Conservation (phyloP, 1,140 invertebrate species). For the Pachypeltis micranthus region DNA sequence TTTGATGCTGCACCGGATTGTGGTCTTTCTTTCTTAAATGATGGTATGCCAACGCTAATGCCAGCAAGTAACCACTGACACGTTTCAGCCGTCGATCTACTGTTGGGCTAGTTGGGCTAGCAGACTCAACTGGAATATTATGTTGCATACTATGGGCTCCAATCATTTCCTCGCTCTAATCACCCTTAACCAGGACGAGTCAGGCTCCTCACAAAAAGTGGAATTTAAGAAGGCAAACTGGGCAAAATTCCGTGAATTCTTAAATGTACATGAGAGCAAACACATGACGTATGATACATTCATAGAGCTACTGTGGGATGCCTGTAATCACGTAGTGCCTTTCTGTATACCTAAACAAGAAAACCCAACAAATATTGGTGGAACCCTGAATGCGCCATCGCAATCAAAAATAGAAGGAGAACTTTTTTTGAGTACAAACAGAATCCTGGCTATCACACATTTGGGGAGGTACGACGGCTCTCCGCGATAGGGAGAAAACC, state of each 20-base stretch:
- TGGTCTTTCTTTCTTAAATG: neutral
- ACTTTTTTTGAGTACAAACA: neutral
- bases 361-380: neutral
- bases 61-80: neutral
- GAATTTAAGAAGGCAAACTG: neutral
- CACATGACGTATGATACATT: neutral
- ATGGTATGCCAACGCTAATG: neutral
- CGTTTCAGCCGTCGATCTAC: neutral
- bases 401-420: neutral
- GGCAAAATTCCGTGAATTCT: neutral
- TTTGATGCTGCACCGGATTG: neutral
- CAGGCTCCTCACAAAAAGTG: neutral
- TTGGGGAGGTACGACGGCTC: neutral
- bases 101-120: neutral
- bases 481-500: neutral
- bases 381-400: neutral
- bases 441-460: neutral
- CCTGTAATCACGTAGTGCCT: neutral
- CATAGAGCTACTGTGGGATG: neutral
- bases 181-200: neutral
- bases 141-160: neutral
- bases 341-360: neutral
- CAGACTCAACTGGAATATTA: neutral
- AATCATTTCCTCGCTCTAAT: neutral
- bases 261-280: neutral